phyloP scores from a whole-genome alignment of 2,888 invertebrate genomes.

The Escarpia spicata region DNA sequence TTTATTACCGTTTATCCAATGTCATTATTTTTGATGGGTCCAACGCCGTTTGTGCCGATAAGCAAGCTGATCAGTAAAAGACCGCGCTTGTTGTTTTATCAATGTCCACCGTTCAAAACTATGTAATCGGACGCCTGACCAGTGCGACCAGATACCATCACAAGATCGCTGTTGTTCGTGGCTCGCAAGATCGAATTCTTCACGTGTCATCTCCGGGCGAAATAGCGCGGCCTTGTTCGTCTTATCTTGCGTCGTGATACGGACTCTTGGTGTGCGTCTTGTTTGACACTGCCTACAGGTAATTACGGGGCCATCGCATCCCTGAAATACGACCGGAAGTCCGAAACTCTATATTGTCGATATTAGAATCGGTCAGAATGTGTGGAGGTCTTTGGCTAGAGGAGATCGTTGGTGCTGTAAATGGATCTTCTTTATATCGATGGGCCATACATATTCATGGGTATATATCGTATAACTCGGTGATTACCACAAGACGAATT shows the following conservation, averaged over 20 bases:
- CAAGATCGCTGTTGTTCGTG: background rate
- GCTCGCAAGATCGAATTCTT: background rate
- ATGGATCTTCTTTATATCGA: background rate
- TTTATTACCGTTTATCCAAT: background rate
- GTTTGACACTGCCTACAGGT: background rate
- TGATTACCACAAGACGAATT: too few species aligned
- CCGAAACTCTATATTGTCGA: background rate
- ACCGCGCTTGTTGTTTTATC: background rate
- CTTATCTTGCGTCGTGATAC: background rate
- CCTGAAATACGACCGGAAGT: background rate
- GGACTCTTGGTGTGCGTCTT: background rate
- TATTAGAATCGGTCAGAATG: background rate
- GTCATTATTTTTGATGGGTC: background rate
- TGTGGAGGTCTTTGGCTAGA: background rate
- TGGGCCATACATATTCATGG: too few species aligned
- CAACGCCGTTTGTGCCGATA: background rate
- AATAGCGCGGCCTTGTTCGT: background rate
- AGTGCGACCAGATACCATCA: background rate
- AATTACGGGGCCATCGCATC: background rate
- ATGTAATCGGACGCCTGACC: background rate
- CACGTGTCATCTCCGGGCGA: background rate
- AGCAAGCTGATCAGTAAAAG: background rate
- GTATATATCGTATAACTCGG: too few species aligned
- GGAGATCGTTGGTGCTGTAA: background rate
- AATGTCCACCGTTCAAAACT: background rate